Percentiles rank a stretch among this genome's conserved stretches.
These are phyloP conservation scores for Noctua pronuba DNA, from an alignment of 2,888 invertebrate genomes.

Conservation along the genomic window DNA sequence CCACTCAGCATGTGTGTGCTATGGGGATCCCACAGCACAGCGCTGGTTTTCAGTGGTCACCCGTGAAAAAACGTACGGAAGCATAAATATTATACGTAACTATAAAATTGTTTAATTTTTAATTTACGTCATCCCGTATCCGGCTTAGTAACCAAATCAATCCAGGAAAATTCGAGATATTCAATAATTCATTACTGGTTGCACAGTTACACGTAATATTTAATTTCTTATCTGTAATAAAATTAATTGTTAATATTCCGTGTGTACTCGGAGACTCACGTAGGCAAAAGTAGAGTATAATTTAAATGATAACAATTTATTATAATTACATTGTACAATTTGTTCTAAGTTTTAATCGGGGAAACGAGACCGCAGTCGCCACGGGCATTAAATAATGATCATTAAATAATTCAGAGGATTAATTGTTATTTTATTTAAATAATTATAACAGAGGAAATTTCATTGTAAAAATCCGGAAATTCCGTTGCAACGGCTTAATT, in stretches of 20 bases:
- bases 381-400: not conserved
- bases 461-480: not conserved
- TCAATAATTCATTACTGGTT: not conserved
- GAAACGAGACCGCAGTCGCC: not conserved
- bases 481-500: not conserved
- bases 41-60: too few relatives aligned
- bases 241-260: conserved; percentile 6
- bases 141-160: conserved; percentile 26
- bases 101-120: not conserved
- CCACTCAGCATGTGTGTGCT: too few relatives aligned
- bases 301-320: conserved; percentile 6
- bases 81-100: too few relatives aligned
- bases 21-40: too few relatives aligned
- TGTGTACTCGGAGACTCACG: not conserved
- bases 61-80: too few relatives aligned
- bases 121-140: conserved; percentile 7
- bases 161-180: conserved; percentile 37
- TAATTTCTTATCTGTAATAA: not conserved
- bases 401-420: not conserved
- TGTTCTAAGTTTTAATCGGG: not conserved
- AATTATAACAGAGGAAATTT: not conserved
- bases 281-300: conserved; percentile 6
- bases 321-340: not conserved
- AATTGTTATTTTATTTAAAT: conserved; percentile 3
- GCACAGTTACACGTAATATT: not conserved